phyloP scores from a whole-genome alignment of 2,797 vertebrate species.

The Anniella stebbinsi region DNA sequence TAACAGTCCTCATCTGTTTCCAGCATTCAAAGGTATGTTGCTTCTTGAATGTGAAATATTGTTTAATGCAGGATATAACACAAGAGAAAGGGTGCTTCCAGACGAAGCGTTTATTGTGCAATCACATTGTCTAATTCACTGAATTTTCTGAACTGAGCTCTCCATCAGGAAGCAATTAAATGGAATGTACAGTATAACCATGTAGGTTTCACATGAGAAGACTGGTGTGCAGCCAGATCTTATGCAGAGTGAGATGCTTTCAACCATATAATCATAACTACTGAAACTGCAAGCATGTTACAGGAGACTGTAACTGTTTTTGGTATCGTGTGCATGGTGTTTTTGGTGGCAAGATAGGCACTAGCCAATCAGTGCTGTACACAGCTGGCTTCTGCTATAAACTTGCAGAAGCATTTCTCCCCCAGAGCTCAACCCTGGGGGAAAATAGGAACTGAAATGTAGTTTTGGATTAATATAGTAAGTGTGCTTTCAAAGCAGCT shows the following conservation, averaged over 20 bases:
- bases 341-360: background rate
- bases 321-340: too few species aligned
- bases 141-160: too few species aligned
- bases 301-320: background rate
- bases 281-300: background rate
- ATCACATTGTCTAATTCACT: too few species aligned
- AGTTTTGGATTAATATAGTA: background rate
- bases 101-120: too few species aligned
- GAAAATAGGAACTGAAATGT: background rate
- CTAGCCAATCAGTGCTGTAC: background rate
- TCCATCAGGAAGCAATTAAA: too few species aligned
- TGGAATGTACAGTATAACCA: too few species aligned
- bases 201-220: too few species aligned
- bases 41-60: background rate
- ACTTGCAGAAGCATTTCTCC: background rate
- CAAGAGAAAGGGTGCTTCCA: background rate
- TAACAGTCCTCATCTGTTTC: background rate
- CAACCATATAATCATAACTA: background rate
- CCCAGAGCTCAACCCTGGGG: background rate
- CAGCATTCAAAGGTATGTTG: background rate
- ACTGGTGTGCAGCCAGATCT: background rate
- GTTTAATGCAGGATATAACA: background rate
- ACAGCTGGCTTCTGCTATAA: background rate
- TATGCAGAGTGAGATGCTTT: background rate
- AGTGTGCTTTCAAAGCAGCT: background rate